phyloP scores from a whole-genome alignment of 2,113 vertebrate genomes.

The Dicerorhinus sumatrensis region DNA sequence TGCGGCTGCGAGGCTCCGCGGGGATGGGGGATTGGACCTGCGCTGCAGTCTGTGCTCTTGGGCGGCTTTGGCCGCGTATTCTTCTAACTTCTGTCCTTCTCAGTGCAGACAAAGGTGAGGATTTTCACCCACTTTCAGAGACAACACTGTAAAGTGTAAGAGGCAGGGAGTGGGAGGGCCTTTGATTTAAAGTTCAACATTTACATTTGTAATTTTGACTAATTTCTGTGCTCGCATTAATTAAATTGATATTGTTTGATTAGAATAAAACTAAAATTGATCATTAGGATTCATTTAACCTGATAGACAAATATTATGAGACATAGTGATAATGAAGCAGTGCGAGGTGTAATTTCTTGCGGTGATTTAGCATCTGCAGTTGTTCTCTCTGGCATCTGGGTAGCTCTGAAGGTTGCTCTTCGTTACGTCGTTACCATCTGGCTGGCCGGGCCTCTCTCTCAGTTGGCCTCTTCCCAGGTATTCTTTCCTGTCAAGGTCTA shows the following conservation, averaged over 20 bases:
- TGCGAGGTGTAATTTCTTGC: constrained; percentile 80
- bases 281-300: constrained; percentile 86
- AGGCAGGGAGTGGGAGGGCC: constrained; percentile 73
- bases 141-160: constrained; percentile 47
- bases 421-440: neutral
- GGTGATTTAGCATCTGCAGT: constrained; percentile 78
- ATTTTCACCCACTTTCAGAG: constrained; percentile 58
- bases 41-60: neutral
- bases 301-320: constrained; percentile 85
- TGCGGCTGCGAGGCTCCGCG: fast-evolving
- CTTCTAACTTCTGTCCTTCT: constrained; percentile 62
- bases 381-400: constrained; percentile 28
- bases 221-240: constrained; percentile 86
- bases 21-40: neutral
- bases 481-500: neutral
- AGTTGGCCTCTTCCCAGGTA: constrained; percentile 65
- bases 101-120: constrained; percentile 69
- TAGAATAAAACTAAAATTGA: constrained; percentile 85
- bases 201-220: constrained; percentile 86
- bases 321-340: constrained; percentile 78
- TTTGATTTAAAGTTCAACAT: constrained; percentile 87
- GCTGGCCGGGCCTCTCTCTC: constrained; percentile 58
- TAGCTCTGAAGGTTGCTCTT: neutral
- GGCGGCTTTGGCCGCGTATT: neutral
- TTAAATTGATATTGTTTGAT: constrained; percentile 87